Base-by-base conservation (phyloP, 2,888 invertebrate species). In the Drosophila anceps region DNA sequence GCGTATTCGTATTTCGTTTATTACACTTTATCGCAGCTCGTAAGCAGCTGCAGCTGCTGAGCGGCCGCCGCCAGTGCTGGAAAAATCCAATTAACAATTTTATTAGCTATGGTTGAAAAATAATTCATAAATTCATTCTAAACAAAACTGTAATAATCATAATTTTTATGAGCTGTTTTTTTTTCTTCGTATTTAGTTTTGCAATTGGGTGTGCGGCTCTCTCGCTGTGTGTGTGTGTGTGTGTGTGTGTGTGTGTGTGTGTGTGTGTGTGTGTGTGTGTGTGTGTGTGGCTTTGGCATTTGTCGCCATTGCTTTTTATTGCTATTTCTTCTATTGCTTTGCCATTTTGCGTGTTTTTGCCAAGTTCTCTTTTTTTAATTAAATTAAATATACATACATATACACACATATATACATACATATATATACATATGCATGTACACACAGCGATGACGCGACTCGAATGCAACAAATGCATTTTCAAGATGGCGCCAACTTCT, bases 81-180 rank as follows among this genome's bases (percentile, higher is more conserved):
- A 84, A 88, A 84, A 86, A 77, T 86, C 87, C 86, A 88, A 86
- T 88, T 86, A 84, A 86, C 84, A 72, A 75, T 88, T 86, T 86
- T 86, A 86, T 86, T 88, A 86, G 86, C 87, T 84, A 84, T 82
- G 86, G 87, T 82, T 77, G 81, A 68, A 69, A 88, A 81, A 84
- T 85, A 85, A 85, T 88, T 88, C 88, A 88, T 86, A 84, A 86
- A 86, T 85, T 86, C 84, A 86, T 82, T 84, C 69, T 73, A 76
- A 73, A 70, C 69, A 70, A 78, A 82, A 76, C 65, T 79, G 84
- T 82, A 87, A 81, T 82, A 87, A 87, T 79, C 78, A 73, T 82
- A 58, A 84, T 75, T 85, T 86, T 81, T 76, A 86, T 86, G 82
- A 68, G 58, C 51, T 43, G 57, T 48, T 51, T 53, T 48, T 31